Base-by-base conservation (phyloP, 2,113 vertebrate genomes). In the Bungarus multicinctus region DNA sequence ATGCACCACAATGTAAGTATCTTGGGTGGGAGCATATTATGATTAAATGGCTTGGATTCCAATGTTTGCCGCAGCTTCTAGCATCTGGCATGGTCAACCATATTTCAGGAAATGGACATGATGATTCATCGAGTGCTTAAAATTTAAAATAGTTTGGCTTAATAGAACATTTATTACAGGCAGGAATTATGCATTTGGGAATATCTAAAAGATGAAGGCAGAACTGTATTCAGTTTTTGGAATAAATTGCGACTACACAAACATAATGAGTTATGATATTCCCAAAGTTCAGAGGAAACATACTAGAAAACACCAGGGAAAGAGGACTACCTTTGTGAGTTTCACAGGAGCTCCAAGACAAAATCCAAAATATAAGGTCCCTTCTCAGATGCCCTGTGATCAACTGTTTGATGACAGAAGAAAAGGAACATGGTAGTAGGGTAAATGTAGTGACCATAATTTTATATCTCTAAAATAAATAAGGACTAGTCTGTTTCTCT, bases 1-100 rank as follows among this genome's bases (percentile, higher is more conserved):
- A 96, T 99, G 99, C 96, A 98, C 98, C 30, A 98, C 98, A 0
- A 99, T 98, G 99, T 99, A 98, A 93, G 90, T 89, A 89, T 86
- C 5, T 58, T 10, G 12, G 0, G 10, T 39, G 23, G n/a, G 47
- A 30, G 3, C 54, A 22, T 30, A 85, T 93, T 43, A 91, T 0
- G 14, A 53, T 53, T 3, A 81, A 81, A 43, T 81, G 16, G 14
- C 10, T 2, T 4, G 2, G 25, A 0, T 3, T 52, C 27, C 20
- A 25, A 60, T 87, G 30, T 0, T 6, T 22, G 25, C n/a, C 60
- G 0, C 18, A 81, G 34, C 64, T 18, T 74, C n/a, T 74, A 74
- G 69, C 69, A 16, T 43, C 20, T 54, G 53, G 20, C 3, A 1
- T 81, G 50, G 90, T 23, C 30, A 74, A 23, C 12, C 47, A 34